Percentiles rank a stretch among this genome's conserved stretches.
These are phyloP conservation scores for Barnardius zonarius DNA, from an alignment of 2,113 vertebrate species.

Conservation along the genomic window DNA sequence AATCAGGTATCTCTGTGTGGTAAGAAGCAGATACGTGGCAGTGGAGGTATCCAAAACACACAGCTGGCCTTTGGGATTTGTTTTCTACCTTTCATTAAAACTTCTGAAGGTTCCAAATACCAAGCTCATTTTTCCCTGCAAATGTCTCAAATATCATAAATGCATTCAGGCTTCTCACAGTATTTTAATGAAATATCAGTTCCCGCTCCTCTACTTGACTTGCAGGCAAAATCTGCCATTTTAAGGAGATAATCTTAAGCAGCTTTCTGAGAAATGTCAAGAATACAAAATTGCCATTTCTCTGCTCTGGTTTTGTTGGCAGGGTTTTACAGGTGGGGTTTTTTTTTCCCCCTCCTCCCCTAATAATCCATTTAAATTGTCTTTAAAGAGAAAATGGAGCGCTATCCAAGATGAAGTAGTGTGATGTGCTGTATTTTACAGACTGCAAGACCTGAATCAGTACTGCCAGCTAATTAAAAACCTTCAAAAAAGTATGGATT, in stretches of 20 bases:
- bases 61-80: background rate
- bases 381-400: background rate
- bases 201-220: conserved; percentile 19
- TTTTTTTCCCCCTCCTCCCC: background rate
- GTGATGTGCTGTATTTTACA: background rate
- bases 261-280: conserved; percentile 31
- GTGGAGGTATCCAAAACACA: background rate
- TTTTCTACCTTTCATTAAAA: background rate
- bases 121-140: background rate
- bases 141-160: background rate
- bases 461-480: background rate
- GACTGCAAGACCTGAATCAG: background rate
- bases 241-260: conserved; percentile 53
- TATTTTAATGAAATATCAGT: conserved; percentile 31
- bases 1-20: background rate
- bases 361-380: background rate
- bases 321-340: background rate
- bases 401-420: background rate
- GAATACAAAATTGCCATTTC: conserved; percentile 26
- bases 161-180: background rate
- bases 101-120: background rate
- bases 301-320: background rate
- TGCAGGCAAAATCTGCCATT: conserved; percentile 7
- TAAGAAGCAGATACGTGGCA: background rate
- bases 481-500: background rate